A percentile compares a stretch with the other conserved stretches of the same genome.
Evolutionary conservation across 2,113 vertebrate genomes (phyloP).

Genomic region (Girardinichthys multiradiatus): DNA sequence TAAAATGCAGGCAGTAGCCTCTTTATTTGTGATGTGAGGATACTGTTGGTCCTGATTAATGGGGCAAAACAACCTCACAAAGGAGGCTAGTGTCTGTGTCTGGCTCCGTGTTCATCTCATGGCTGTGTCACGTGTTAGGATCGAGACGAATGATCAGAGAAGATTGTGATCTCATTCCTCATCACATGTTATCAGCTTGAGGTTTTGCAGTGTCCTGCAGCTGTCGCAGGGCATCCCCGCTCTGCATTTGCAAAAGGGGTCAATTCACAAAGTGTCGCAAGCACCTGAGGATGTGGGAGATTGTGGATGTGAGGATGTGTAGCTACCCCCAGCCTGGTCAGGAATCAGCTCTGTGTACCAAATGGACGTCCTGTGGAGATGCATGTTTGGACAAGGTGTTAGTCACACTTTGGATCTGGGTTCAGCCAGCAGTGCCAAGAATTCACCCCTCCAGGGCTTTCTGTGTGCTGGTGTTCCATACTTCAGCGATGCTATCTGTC

Average conservation of each 20-base stretch:
- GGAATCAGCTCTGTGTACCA: neutral
- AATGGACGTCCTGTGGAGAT: neutral
- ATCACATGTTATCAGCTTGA: constrained; percentile 82
- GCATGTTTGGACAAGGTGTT: constrained; percentile 39
- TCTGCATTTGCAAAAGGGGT: constrained; percentile 55
- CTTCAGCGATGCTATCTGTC: constrained; percentile 41
- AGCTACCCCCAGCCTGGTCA: constrained; percentile 19
- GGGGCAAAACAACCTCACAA: constrained; percentile 58
- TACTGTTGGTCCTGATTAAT: constrained; percentile 19
- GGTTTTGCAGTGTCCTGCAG: constrained; percentile 58
- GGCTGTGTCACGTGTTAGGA: constrained; percentile 36
- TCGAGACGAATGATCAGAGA: constrained; percentile 68
- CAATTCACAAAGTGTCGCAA: constrained; percentile 78
- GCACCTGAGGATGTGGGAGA: constrained; percentile 45
- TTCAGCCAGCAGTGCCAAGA: constrained; percentile 53
- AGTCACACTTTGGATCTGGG: constrained; percentile 66
- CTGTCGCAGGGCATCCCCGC: constrained; percentile 39
- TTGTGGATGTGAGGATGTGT: constrained; percentile 20
- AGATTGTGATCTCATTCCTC: constrained; percentile 75
- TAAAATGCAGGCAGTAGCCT: constrained; percentile 82
- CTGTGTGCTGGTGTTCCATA: constrained; percentile 58
- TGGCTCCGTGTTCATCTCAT: constrained; percentile 82
- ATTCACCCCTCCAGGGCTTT: constrained; percentile 72
- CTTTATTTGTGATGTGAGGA: constrained; percentile 51
- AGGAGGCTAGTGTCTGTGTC: constrained; percentile 86